These are phyloP conservation scores for Umimayanthus kanabou DNA, from an alignment of 92 coral and sea anemone species.

Conservation along the genomic window DNA sequence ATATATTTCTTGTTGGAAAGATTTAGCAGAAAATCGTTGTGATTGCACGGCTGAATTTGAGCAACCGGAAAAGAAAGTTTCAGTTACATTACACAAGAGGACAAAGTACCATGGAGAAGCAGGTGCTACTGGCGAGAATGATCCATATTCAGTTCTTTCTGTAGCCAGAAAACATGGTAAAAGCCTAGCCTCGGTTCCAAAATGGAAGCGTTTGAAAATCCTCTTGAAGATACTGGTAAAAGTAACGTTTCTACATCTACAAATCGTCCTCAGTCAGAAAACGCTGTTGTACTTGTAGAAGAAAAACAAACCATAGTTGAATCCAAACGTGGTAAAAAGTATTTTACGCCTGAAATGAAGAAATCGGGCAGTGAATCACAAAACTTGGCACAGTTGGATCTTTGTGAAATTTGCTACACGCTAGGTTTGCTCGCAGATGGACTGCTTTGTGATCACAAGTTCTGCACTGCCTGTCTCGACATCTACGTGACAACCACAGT, in stretches of 20 bases:
- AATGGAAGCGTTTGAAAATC: neutral
- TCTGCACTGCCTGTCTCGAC: conserved; percentile 2
- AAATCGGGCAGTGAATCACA: neutral
- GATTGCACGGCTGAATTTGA: too few relatives aligned
- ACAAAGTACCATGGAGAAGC: neutral
- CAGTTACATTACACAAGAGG: neutral
- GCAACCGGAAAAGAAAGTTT: too few relatives aligned
- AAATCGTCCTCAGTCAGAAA: neutral
- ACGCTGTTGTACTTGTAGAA: neutral
- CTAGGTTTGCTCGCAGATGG: conserved; percentile 9
- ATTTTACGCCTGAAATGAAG: neutral
- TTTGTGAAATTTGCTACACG: conserved; percentile 32
- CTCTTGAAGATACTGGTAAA: neutral
- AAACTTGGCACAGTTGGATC: neutral
- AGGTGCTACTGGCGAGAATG: neutral
- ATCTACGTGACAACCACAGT: conserved; percentile 6
- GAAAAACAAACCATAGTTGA: neutral
- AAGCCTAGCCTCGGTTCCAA: neutral
- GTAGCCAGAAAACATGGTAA: neutral
- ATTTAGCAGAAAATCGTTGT: neutral
- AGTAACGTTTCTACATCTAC: neutral
- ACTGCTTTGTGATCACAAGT: conserved; percentile 19
- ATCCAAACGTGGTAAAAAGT: neutral
- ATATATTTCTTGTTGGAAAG: neutral
- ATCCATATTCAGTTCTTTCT: neutral